Evolutionary conservation across 2,113 vertebrate species (phyloP), one percentile per base, ranked within the genome.

Genomic region (Carettochelys insculpta): DNA sequence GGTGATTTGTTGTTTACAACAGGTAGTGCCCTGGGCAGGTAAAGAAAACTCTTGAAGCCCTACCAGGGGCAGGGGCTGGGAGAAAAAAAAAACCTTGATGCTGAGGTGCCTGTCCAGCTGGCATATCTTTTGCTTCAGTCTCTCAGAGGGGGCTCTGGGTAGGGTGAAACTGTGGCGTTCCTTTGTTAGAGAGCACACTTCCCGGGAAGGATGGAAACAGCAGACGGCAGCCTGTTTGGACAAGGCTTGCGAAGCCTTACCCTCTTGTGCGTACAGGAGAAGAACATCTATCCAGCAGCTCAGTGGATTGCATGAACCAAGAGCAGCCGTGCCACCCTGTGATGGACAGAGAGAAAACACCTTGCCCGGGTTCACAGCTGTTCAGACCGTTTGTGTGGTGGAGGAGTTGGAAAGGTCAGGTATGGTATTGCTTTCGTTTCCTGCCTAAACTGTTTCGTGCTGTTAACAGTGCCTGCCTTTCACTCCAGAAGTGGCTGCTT

Each of bases 1-100:
- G 96, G 97, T 92, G 90, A 83, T 51, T 41, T 31, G 41, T 92
- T 95, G 89, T 75, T 95, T 91, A 77, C 86, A 1, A 19, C 86
- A 96, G 95, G 95, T 96, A 75, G 25, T 83, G 78, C 14, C 38
- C 61, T 22, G 14, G 48, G 65, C 65, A 75, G 68, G 50, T 41
- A 51, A 50, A 85, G 1, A 1, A 82, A 56, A n/a, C n/a, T 3
- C 1, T 65, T 65, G 61, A 14, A n/a, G 61, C 61, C 34, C n/a
- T 11, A 19, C 34, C n/a, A 22, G 13, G 29, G 56, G 13, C 14
- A 61, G 56, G 56, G 27, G 80, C 12, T 4, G 76, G 87, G 83
- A 86, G 80, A 48, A 73, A 5, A 91, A 29, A 52, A 76, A 4
- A 48, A 76, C 58, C 86, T 22, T 52, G 13, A 68, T 5, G 8